Conservation (phyloP, 2,888 invertebrate genomes). For the Temnothorax ravouxi region DNA sequence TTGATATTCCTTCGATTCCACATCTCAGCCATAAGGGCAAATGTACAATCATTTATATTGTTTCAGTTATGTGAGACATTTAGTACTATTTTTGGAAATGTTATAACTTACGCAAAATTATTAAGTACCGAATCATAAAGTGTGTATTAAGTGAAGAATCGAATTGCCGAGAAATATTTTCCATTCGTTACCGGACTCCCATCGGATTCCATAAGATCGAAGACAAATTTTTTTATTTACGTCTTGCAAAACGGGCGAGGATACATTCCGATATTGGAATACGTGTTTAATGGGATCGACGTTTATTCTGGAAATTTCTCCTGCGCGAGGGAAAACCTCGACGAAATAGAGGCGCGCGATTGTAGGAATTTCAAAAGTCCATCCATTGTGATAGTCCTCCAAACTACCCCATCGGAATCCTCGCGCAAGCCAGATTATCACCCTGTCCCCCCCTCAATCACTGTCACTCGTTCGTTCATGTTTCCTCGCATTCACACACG, state of each 20-base stretch:
- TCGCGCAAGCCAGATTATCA: slow-evolving; percentile 57
- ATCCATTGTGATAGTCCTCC: slow-evolving; percentile 71
- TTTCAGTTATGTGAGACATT: neutral
- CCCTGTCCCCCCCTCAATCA: slow-evolving; percentile 69
- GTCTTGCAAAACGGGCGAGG: neutral
- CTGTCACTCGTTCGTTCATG: slow-evolving; percentile 76
- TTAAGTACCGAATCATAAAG: slow-evolving; percentile 3
- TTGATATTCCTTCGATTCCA: neutral
- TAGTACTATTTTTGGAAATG: neutral
- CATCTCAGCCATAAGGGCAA: neutral
- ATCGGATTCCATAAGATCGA: neutral
- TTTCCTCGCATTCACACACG: slow-evolving; percentile 76
- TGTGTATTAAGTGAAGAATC: neutral
- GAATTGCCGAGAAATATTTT: slow-evolving; percentile 50
- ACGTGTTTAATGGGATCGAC: slow-evolving; percentile 5
- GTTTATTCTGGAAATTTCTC: slow-evolving; percentile 59
- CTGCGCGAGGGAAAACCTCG: slow-evolving; percentile 52
- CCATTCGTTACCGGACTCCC: neutral
- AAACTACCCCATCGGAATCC: slow-evolving; percentile 61
- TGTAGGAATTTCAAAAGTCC: slow-evolving; percentile 70
- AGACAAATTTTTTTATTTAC: slow-evolving; percentile 1
- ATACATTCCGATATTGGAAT: slow-evolving; percentile 24
- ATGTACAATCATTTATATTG: neutral
- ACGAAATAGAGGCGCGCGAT: slow-evolving; percentile 67
- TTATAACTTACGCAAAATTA: neutral